Percentiles rank a stretch among this genome's conserved stretches.
These are phyloP conservation scores for Myxocyprinus asiaticus DNA, from an alignment of 2,113 vertebrate genomes.

Conservation along the genomic window DNA sequence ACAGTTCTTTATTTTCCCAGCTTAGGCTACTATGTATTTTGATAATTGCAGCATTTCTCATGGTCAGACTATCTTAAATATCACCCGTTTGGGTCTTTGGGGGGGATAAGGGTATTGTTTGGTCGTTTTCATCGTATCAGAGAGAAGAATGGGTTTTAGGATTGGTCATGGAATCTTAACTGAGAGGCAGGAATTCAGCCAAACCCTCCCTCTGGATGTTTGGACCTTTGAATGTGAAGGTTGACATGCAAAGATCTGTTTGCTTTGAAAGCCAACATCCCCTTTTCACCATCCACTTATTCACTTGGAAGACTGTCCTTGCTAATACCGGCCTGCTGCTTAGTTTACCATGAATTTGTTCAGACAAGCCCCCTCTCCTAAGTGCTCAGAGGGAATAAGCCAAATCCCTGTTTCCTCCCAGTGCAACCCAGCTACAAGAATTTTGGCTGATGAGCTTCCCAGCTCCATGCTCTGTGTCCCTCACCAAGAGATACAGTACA, in stretches of 20 bases:
- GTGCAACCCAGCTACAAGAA: conserved; percentile 30
- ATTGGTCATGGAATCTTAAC: conserved; percentile 44
- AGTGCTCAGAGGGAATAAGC: conserved; percentile 36
- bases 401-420: conserved; percentile 33
- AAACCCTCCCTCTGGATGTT: conserved; percentile 40
- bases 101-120: conserved; percentile 48
- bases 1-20: conserved; percentile 27
- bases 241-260: conserved; percentile 45
- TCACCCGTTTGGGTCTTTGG: conserved; percentile 32
- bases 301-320: conserved; percentile 27
- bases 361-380: conserved; percentile 36
- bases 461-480: conserved; percentile 29
- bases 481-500: conserved; percentile 1
- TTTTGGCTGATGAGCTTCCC: conserved; percentile 49
- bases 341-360: conserved; percentile 24
- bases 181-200: conserved; percentile 48
- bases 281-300: conserved; percentile 21
- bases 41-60: conserved; percentile 38
- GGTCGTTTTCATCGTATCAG: conserved; percentile 36
- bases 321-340: conserved; percentile 14
- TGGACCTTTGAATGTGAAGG: conserved; percentile 35
- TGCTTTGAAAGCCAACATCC: conserved; percentile 31
- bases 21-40: conserved; percentile 30
- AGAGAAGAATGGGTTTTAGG: conserved; percentile 44
- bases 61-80: conserved; percentile 17